phyloP scores from a whole-genome alignment of 2,113 vertebrate genomes.

The Lampris incognitus region DNA sequence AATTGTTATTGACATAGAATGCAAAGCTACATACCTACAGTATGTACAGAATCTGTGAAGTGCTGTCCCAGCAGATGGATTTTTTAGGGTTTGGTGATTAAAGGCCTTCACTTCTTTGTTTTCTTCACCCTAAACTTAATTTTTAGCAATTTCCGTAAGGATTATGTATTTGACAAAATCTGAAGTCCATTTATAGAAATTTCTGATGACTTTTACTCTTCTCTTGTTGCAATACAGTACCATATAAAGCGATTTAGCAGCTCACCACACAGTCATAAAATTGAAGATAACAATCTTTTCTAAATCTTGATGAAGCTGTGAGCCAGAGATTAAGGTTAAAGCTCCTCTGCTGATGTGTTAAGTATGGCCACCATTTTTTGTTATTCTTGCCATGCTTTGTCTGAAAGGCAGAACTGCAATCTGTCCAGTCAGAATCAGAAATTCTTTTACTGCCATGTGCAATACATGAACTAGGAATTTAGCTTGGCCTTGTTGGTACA shows the following conservation, averaged over 20 bases:
- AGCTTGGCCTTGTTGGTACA: too few relatives aligned
- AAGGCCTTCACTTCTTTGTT: too few relatives aligned
- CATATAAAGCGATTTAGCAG: conserved; percentile 71
- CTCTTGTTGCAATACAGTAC: conserved; percentile 46
- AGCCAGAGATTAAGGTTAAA: conserved; percentile 31
- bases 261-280: conserved; percentile 63
- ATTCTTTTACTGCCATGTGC: too few relatives aligned
- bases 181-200: conserved; percentile 65
- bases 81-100: too few relatives aligned
- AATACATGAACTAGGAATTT: too few relatives aligned
- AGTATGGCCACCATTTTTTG: conserved; percentile 13
- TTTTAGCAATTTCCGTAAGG: conserved; percentile 11
- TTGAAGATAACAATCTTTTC: conserved; percentile 37
- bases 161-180: conserved; percentile 29
- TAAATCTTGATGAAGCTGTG: conserved; percentile 45
- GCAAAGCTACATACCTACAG: too few relatives aligned
- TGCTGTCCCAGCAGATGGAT: too few relatives aligned
- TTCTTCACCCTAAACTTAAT: background rate
- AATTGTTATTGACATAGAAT: too few relatives aligned
- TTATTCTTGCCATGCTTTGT: background rate
- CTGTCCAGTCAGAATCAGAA: background rate
- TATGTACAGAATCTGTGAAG: too few relatives aligned
- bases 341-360: background rate
- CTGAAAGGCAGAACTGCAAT: background rate
- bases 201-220: conserved; percentile 28